phyloP scores from a whole-genome alignment of 64 coral and sea anemone species.

The Montipora foliosa region DNA sequence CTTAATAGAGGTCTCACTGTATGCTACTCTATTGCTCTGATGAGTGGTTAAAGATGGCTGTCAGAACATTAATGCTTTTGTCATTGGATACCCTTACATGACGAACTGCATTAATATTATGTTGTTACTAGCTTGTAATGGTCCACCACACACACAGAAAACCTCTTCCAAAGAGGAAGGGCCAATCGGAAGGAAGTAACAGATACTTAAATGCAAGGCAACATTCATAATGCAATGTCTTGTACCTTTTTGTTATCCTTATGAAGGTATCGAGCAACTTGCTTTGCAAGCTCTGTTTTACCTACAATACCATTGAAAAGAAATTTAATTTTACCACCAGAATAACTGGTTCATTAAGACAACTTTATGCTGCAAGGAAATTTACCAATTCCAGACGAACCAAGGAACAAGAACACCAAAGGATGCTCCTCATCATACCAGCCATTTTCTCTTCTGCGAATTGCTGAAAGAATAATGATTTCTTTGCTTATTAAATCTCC shows the following conservation, averaged over 20 bases:
- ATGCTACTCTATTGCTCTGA: no score
- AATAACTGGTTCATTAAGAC: neutral
- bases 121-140: no score
- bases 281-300: conserved; percentile 99
- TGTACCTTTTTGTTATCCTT: conserved; percentile 98
- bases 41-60: no score
- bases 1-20: no score
- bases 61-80: no score
- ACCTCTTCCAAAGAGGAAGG: no score
- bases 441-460: conserved; percentile 96
- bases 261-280: conserved; percentile 96
- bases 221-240: no score
- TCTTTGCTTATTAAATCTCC: neutral
- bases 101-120: no score
- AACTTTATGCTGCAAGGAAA: neutral
- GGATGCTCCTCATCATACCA: conserved; percentile 98
- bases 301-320: conserved; percentile 47
- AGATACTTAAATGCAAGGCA: no score
- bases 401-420: conserved; percentile 93
- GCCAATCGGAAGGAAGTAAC: no score
- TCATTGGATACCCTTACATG: no score
- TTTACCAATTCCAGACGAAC: conserved; percentile 99
- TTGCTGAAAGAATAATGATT: conserved; percentile 52
- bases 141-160: no score
- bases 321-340: neutral